Percentiles rank a stretch among this genome's conserved stretches.
Conservation (phyloP, 1,140 invertebrate species). For the Rhyzopertha dominica region DNA sequence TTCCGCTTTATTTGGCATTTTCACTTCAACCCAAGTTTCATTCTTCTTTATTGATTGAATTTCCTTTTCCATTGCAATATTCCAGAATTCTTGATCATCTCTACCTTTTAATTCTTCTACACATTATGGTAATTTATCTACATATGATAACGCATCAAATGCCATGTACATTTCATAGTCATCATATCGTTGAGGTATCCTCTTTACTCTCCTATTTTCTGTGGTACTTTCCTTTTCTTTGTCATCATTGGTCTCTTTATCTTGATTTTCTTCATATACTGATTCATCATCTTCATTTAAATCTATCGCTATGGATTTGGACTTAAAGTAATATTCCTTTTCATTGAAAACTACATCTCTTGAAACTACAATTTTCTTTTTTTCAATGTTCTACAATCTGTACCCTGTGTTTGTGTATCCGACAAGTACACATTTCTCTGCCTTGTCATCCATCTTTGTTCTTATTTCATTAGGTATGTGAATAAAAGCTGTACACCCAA, state of each 20-base stretch:
- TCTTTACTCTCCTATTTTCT: conserved; percentile 14
- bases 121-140: conserved; percentile 21
- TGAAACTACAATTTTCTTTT: conserved; percentile 17
- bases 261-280: conserved; percentile 11
- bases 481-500: too few relatives aligned
- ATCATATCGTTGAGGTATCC: conserved; percentile 18
- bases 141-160: conserved; percentile 14
- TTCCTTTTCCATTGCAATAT: conserved; percentile 42
- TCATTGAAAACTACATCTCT: conserved; percentile 22
- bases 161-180: conserved; percentile 24
- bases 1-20: conserved; percentile 29
- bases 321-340: conserved; percentile 19
- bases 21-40: conserved; percentile 38
- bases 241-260: not conserved
- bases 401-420: conserved; percentile 14
- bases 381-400: conserved; percentile 18
- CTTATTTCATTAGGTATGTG: too few relatives aligned
- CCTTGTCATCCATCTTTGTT: conserved; percentile 12
- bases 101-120: conserved; percentile 36
- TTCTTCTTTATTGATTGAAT: conserved; percentile 40
- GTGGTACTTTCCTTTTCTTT: conserved; percentile 9
- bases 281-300: conserved; percentile 10
- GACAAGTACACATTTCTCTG: conserved; percentile 8
- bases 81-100: conserved; percentile 37
- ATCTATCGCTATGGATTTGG: too few relatives aligned